Evolutionary conservation across 1,140 invertebrate genomes (phyloP), one percentile per base, ranked within the genome.

Genomic region (Semibalanus balanoides): DNA sequence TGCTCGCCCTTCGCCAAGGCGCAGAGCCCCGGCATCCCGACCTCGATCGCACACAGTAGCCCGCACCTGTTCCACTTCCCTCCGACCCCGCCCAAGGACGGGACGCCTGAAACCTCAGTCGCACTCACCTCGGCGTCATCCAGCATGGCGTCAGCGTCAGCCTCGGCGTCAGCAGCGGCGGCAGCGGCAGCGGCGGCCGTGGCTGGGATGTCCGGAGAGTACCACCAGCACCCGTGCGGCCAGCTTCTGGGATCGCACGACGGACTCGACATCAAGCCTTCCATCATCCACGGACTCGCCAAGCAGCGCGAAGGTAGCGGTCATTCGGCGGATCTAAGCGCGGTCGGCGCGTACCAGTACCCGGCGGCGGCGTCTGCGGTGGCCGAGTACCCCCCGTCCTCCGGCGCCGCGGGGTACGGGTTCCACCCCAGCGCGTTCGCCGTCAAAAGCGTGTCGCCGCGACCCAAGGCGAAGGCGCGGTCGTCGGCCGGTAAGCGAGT

Each of bases 301-400:
- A 72, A 72, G 29, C 70, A 72, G 70, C 70, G 70, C n/a, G 70
- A 72, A 72, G 70, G 70, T 72, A 72, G 70, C 70, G 70, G 28
- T 29, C 22, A 17, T 5, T n/a, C 70, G 70, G 28, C 70, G 3
- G 70, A 72, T 17, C 70, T 30, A 19, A 19, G 7, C 51, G 51
- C 51, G 7, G 51, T 19, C 51, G 51, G 22, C 14, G 14, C 51
- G 51, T 64, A 64, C 51, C 51, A 64, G 22, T 64, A 64, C 51
- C 51, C 51, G 51, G 51, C 11, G 51, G 51, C 51, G 51, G 51
- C 51, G 14, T 11, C 51, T 11, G 51, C 51, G 11, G 51, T 1
- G 11, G 51, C 51, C 51, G 51, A 64, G 51, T 64, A 64, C 51
- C 14, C 51, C 7, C 51, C 51, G 11, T 7, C 51, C 51, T 14